Base-by-base conservation (phyloP, 1,140 invertebrate species). In the Papilio dardanus region DNA sequence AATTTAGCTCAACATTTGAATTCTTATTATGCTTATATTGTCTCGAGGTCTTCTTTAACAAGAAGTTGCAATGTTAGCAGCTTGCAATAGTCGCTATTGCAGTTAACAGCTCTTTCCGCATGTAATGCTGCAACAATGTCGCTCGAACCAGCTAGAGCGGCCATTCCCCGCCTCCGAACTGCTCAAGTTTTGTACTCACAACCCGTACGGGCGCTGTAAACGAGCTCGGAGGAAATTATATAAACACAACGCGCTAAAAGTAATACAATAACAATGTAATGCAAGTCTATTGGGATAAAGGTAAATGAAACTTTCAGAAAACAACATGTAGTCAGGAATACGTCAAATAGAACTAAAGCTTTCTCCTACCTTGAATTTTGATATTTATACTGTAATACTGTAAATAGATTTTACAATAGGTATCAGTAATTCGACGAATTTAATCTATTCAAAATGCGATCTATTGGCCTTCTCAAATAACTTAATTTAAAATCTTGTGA, bases 61-160 rank as follows among this genome's bases (percentile, higher is more conserved):
- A 1, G 46, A 21, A 50, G n/a, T 50, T 14, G 4, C 12, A 28
- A 62, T 24, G 0, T 0, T 62, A 54, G 21, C 8, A 28, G 21
- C 21, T 54, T 62, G 54, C 24, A 62, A 54, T 21, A 24, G 1
- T 21, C 50, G 24, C 50, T 54, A 54, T 62, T 62, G 24, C 21
- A 28, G 54, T 62, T 30, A 62, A 30, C 54, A 62, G 54, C 54
- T 62, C 54, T 62, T 62, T 28, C 54, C 54, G 3, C 2, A 28
- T 62, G 54, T 62, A 62, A 30, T 62, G 54, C 54, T 16, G 24
- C 24, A 62, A 62, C 54, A 28, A 62, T 62, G 28, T 62, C 28
- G 21, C 54, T 14, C 54, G 24, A 3, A 12, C 6, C 54, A 3
- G 24, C 54, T 62, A 62, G 3, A 28, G 24, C 54, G 24, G 54